Evolutionary conservation across 2,888 invertebrate species (phyloP).

Genomic region (Coelinius sp.): DNA sequence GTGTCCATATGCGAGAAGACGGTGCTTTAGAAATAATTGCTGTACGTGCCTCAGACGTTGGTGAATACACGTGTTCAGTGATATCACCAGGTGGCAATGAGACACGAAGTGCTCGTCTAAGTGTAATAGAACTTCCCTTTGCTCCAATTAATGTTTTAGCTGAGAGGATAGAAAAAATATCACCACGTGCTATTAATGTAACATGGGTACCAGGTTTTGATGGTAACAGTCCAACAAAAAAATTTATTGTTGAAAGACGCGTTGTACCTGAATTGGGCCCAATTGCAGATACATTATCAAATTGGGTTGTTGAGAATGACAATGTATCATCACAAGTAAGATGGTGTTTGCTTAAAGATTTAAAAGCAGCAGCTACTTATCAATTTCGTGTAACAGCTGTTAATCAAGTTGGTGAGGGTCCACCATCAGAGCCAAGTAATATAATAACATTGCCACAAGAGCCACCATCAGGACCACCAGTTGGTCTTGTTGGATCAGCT

Average conservation of each 20-base stretch:
- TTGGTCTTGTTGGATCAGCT: conserved; percentile 95
- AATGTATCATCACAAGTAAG: conserved; percentile 87
- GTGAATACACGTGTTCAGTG: conserved; percentile 92
- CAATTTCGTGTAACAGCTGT: conserved; percentile 97
- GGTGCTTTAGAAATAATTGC: conserved; percentile 91
- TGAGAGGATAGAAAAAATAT: conserved; percentile 76
- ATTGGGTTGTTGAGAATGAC: conserved; percentile 90
- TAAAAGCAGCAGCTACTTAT: conserved; percentile 95
- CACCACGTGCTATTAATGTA: conserved; percentile 87
- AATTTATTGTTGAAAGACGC: conserved; percentile 92
- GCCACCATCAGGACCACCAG: conserved; percentile 96
- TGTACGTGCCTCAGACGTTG: conserved; percentile 93
- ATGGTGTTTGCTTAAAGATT: conserved; percentile 84
- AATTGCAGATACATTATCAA: conserved; percentile 86
- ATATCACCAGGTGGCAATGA: conserved; percentile 94
- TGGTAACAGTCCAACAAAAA: conserved; percentile 95
- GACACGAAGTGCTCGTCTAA: conserved; percentile 85
- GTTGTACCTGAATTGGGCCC: conserved; percentile 90
- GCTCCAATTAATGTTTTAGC: conserved; percentile 92
- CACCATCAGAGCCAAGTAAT: conserved; percentile 90
- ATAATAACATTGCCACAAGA: conserved; percentile 95
- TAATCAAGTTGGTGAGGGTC: conserved; percentile 96
- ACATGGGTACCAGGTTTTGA: conserved; percentile 97
- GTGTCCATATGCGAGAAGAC: conserved; percentile 83
- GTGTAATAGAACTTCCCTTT: conserved; percentile 95